These are phyloP conservation scores for Arnoldichthys spilopterus DNA, from an alignment of 2,797 vertebrate genomes.

Conservation along the genomic window DNA sequence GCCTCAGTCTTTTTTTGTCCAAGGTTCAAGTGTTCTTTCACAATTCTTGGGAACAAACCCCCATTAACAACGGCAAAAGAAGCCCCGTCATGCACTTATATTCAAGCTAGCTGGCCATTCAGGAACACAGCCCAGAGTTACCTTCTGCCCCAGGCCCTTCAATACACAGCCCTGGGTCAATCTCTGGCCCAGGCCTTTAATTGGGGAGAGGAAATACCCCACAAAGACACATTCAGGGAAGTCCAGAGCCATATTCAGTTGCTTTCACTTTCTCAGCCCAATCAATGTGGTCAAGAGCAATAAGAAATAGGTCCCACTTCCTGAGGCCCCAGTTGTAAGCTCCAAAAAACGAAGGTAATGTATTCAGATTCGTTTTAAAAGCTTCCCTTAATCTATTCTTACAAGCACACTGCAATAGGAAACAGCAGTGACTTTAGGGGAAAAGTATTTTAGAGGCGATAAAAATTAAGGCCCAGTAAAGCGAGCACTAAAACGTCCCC, in stretches of 20 bases:
- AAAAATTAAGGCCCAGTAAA: constrained; percentile 11
- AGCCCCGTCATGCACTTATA: constrained; percentile 24
- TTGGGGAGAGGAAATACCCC: constrained; percentile 39
- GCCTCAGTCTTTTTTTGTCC: constrained; percentile 30
- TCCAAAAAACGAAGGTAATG: background rate
- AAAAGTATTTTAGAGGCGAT: constrained; percentile 18
- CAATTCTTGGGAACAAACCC: constrained; percentile 42
- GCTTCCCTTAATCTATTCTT: background rate
- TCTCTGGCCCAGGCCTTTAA: constrained; percentile 8
- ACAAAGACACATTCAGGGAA: constrained; percentile 29
- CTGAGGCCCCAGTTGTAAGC: background rate
- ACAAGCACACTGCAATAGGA: background rate
- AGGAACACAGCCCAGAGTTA: constrained; percentile 14
- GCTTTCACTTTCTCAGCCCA: constrained; percentile 30
- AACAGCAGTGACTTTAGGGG: background rate
- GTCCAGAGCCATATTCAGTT: background rate
- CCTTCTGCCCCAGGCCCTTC: constrained; percentile 12
- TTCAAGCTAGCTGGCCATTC: constrained; percentile 30
- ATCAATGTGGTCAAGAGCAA: constrained; percentile 26
- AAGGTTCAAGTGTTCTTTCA: constrained; percentile 51
- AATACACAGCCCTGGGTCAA: constrained; percentile 30
- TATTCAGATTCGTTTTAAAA: constrained; percentile 18
- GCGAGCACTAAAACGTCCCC: constrained; percentile 13
- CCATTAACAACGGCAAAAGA: constrained; percentile 30
- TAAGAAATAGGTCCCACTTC: constrained; percentile 34